Conservation (phyloP, 2,797 vertebrate genomes). For the Fundulus diaphanus region DNA sequence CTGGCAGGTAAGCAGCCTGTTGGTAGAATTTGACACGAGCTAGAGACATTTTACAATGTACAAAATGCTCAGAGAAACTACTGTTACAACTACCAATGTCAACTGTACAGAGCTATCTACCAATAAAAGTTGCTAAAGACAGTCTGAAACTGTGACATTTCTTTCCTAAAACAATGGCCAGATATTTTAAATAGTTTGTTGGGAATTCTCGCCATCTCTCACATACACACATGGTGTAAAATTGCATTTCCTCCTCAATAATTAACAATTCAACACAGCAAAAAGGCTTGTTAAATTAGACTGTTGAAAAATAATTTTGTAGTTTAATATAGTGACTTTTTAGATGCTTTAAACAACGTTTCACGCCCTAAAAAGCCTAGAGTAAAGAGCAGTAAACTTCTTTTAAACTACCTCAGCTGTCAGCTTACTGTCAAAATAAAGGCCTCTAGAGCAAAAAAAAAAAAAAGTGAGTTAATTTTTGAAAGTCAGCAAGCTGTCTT, state of each 20-base stretch:
- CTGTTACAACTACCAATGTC: background rate
- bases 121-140: too few relatives aligned
- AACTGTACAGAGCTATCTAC: too few relatives aligned
- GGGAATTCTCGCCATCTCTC: too few relatives aligned
- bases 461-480: background rate
- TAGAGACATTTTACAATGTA: background rate
- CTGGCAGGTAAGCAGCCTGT: background rate
- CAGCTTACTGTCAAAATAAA: too few relatives aligned
- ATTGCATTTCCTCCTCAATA: too few relatives aligned
- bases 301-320: too few relatives aligned
- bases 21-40: background rate
- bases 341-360: background rate
- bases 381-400: background rate
- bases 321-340: background rate
- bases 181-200: background rate
- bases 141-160: background rate
- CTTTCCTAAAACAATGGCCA: background rate
- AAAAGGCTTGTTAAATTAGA: too few relatives aligned
- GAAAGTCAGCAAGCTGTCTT: background rate
- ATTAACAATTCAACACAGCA: too few relatives aligned
- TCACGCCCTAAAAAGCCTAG: background rate
- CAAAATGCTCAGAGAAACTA: background rate
- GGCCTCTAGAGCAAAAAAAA: too few relatives aligned
- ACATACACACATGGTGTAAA: too few relatives aligned
- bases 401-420: background rate